phyloP scores from a whole-genome alignment of 2,113 vertebrate genomes.

The Raja brachyura region DNA sequence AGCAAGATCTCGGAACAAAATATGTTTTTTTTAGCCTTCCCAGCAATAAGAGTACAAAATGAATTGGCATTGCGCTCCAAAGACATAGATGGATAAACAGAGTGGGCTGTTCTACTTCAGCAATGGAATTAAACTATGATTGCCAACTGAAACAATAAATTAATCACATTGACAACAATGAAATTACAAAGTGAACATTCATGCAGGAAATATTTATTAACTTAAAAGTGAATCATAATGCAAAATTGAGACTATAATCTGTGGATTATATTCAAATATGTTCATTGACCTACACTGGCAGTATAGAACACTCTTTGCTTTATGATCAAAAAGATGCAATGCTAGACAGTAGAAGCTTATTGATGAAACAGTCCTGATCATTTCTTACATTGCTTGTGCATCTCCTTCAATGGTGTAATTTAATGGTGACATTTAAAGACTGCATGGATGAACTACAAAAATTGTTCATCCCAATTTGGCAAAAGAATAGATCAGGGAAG shows the following conservation, averaged over 20 bases:
- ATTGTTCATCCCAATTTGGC: too few species aligned
- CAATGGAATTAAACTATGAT: background rate
- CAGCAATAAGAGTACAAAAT: background rate
- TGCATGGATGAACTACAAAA: too few species aligned
- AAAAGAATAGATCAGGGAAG: too few species aligned
- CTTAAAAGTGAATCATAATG: background rate
- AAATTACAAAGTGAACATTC: slow-evolving; percentile 17
- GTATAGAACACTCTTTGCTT: background rate
- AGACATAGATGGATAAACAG: slow-evolving; percentile 15
- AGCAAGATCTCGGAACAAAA: background rate
- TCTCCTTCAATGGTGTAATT: background rate
- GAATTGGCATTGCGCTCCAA: background rate
- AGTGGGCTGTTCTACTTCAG: background rate
- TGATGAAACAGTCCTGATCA: background rate
- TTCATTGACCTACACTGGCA: background rate
- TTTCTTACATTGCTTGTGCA: background rate
- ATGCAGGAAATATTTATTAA: background rate
- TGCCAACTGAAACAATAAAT: background rate
- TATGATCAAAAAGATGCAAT: background rate
- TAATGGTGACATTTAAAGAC: too few species aligned
- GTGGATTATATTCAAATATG: background rate
- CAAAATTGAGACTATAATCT: background rate
- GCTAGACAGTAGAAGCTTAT: background rate
- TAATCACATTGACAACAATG: background rate
- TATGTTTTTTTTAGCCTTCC: background rate